Evolutionary conservation across 2,888 invertebrate species (phyloP).

Genomic region (Melanchra persicariae): DNA sequence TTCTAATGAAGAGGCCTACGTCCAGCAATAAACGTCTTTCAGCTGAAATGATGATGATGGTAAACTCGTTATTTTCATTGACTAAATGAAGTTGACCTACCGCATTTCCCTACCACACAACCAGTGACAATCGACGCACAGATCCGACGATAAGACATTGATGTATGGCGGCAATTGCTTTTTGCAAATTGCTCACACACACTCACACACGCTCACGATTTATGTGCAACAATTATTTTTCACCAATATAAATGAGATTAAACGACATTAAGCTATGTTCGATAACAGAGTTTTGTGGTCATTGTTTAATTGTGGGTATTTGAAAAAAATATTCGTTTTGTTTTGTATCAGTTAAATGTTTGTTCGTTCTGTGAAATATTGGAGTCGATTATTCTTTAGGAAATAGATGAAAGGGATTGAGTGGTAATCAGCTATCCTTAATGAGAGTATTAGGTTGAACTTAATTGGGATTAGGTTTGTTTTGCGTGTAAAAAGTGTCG

Average conservation of each 20-base stretch:
- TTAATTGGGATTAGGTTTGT: background rate
- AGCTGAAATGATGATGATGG: no score
- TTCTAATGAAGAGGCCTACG: no score
- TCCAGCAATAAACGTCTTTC: no score
- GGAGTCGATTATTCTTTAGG: slow-evolving; percentile 13
- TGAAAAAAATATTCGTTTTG: slow-evolving; percentile 35
- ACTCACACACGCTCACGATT: slow-evolving; percentile 74
- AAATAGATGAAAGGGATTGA: slow-evolving; percentile 16
- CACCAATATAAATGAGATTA: slow-evolving; percentile 71
- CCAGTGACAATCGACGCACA: slow-evolving; percentile 80
- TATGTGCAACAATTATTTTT: slow-evolving; percentile 83
- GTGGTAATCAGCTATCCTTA: slow-evolving; percentile 8
- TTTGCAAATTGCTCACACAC: slow-evolving; percentile 85
- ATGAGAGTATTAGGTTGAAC: background rate
- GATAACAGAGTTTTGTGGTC: slow-evolving; percentile 62
- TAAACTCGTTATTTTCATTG: background rate
- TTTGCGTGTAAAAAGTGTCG: background rate
- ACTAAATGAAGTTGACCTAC: slow-evolving; percentile 28
- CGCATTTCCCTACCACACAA: background rate
- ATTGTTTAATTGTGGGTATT: slow-evolving; percentile 47
- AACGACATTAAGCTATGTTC: slow-evolving; percentile 64
- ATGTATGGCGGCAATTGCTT: slow-evolving; percentile 85
- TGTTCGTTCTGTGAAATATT: slow-evolving; percentile 18
- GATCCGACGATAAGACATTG: slow-evolving; percentile 85
- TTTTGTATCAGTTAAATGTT: slow-evolving; percentile 38